These are phyloP conservation scores for Alloscopus bannaensis DNA, from an alignment of 2,888 invertebrate species.

Conservation along the genomic window DNA sequence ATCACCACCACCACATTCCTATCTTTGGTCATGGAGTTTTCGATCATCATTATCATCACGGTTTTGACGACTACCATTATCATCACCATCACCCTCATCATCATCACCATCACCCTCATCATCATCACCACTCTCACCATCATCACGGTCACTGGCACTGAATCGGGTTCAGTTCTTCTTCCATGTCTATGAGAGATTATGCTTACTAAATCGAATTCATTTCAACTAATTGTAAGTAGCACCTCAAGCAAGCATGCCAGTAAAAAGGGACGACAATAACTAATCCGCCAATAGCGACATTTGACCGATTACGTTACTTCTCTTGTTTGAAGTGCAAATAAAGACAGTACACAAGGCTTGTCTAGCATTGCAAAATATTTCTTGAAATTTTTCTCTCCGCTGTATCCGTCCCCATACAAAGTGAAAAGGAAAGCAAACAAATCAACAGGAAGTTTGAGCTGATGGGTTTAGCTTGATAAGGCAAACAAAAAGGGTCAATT, in stretches of 20 bases:
- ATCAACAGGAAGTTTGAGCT: no score
- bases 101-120: conserved; percentile 19
- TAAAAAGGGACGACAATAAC: background rate
- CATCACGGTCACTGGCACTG: conserved; percentile 10
- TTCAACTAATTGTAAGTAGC: background rate
- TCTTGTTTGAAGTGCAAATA: no score
- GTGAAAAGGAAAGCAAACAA: no score
- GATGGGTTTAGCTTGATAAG: no score
- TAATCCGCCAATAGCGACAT: background rate
- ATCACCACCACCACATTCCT: conserved; percentile 28
- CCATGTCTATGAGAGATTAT: background rate
- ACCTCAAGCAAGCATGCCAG: background rate
- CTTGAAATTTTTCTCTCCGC: no score
- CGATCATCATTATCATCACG: background rate
- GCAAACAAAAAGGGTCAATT: no score
- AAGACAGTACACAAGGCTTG: no score
- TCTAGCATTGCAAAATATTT: no score
- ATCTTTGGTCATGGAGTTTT: background rate
- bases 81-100: conserved; percentile 29
- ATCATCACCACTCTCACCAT: conserved; percentile 20
- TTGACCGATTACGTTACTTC: no score
- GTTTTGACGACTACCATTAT: conserved; percentile 24
- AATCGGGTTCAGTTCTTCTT: background rate
- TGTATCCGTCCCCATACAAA: no score
- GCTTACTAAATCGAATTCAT: background rate